Evolutionary conservation across 2,888 invertebrate genomes (phyloP).

Genomic region (Deilephila elpenor): DNA sequence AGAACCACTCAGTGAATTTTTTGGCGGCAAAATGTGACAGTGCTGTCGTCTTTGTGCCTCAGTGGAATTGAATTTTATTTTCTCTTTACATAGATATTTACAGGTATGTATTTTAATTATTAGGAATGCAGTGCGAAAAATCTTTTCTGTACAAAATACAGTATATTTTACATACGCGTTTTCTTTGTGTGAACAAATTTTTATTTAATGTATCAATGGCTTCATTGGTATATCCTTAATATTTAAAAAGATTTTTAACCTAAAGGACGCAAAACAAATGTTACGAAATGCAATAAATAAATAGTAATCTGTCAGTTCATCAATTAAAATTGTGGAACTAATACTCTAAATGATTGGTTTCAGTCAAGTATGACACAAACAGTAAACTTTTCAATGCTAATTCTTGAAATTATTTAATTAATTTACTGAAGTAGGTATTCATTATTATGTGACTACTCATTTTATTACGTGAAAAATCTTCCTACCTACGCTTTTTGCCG

Average conservation of each 20-base stretch:
- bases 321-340: neutral
- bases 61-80: constrained; percentile 9
- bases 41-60: neutral
- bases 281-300: too few species aligned
- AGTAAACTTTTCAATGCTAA: neutral
- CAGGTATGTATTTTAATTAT: neutral
- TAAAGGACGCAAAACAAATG: neutral
- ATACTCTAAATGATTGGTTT: neutral
- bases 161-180: neutral
- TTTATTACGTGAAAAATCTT: too few species aligned
- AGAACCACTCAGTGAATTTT: neutral
- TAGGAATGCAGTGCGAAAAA: too few species aligned
- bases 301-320: neutral
- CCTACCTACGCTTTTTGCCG: too few species aligned
- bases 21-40: constrained; percentile 21
- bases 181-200: neutral
- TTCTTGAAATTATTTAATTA: neutral
- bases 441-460: neutral
- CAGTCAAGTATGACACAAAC: neutral
- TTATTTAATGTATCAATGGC: too few species aligned
- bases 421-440: neutral
- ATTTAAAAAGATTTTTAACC: too few species aligned
- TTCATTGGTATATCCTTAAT: too few species aligned
- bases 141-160: too few species aligned
- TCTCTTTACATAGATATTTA: neutral